Percentiles rank a stretch among this genome's conserved stretches.
phyloP scores from a whole-genome alignment of 2,113 vertebrate species.

The Zosterops pallidus region DNA sequence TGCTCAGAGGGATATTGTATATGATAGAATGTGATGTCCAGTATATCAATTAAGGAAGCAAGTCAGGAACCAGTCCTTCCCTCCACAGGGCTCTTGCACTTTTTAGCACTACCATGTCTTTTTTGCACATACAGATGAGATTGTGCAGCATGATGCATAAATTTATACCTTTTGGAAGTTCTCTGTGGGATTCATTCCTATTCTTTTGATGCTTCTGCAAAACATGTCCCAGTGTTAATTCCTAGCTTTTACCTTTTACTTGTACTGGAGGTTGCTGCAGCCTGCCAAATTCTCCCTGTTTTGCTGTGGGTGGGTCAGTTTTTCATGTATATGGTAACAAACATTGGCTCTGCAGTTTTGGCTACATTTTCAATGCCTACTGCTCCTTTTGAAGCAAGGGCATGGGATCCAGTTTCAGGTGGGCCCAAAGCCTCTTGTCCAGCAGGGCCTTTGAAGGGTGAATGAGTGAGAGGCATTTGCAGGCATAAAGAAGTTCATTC shows the following conservation, averaged over 20 bases:
- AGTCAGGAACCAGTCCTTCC: not conserved
- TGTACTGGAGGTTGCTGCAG: not conserved
- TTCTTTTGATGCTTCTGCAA: not conserved
- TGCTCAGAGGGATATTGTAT: too few relatives aligned
- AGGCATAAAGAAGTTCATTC: not conserved
- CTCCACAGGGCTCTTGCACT: not conserved
- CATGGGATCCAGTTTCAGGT: not conserved
- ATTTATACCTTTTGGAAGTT: not conserved
- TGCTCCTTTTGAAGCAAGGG: not conserved
- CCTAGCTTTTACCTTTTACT: not conserved
- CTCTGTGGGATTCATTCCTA: not conserved
- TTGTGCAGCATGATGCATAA: accelerated
- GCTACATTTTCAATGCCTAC: too few relatives aligned
- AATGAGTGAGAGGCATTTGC: not conserved
- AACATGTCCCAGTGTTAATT: not conserved
- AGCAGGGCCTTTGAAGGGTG: not conserved
- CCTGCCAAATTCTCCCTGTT: not conserved
- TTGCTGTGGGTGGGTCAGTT: not conserved
- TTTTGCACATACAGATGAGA: not conserved
- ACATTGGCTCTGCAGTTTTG: not conserved
- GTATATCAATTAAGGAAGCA: not conserved
- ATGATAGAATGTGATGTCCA: accelerated
- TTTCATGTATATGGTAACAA: accelerated
- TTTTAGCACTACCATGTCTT: not conserved
- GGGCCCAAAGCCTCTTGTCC: not conserved